Conservation (phyloP, 2,113 vertebrate species). For the Neopipo cinnamomea region DNA sequence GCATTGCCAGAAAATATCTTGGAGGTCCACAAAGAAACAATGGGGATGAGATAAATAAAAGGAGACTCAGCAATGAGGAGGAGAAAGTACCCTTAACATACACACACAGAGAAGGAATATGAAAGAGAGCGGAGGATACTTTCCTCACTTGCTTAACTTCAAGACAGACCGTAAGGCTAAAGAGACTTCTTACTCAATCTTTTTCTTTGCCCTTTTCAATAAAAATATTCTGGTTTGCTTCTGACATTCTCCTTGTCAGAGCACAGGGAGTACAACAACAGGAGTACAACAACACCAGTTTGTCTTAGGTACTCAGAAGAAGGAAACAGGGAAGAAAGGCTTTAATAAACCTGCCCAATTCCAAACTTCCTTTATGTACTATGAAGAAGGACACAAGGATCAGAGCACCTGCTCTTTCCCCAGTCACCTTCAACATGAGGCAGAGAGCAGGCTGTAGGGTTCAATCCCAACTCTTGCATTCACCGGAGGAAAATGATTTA, state of each 20-base stretch:
- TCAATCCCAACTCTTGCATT: background rate
- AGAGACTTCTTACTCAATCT: background rate
- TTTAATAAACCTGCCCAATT: background rate
- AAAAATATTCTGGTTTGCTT: background rate
- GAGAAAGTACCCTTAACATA: background rate
- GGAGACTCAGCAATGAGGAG: background rate
- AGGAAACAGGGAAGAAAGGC: background rate
- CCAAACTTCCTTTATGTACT: background rate
- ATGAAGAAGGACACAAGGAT: background rate
- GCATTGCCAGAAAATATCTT: background rate
- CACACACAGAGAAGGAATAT: background rate
- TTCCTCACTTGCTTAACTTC: background rate
- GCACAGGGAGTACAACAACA: background rate
- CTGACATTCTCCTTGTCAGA: background rate
- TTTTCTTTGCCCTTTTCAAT: background rate
- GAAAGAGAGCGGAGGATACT: background rate
- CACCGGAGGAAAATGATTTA: background rate
- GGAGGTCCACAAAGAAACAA: background rate
- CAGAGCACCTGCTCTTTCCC: background rate
- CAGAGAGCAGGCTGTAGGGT: background rate
- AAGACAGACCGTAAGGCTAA: background rate
- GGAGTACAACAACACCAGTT: background rate
- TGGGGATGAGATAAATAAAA: background rate
- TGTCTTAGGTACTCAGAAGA: background rate
- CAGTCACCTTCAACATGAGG: background rate